Evolutionary conservation across 2,888 invertebrate genomes (phyloP).

Genomic region (Amphipoea oculea): DNA sequence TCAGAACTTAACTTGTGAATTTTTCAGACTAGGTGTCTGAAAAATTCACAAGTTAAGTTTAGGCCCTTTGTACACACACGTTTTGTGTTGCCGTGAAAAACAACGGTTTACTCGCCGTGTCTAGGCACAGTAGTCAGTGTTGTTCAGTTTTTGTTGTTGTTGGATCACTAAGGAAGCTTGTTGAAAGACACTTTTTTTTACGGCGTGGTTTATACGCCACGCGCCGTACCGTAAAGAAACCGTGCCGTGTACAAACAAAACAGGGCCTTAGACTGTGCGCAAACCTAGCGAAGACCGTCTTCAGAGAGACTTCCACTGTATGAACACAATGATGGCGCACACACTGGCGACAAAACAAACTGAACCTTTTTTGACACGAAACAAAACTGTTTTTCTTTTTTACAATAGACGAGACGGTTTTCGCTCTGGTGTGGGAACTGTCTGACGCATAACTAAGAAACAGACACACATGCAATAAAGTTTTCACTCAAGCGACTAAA

Average conservation of each 20-base stretch:
- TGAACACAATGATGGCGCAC: not conserved
- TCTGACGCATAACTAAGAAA: too few species aligned
- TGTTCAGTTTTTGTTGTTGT: too few species aligned
- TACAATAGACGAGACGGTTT: not conserved
- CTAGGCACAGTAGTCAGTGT: not conserved
- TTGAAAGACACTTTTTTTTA: too few species aligned
- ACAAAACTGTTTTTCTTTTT: not conserved
- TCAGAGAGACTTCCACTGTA: not conserved
- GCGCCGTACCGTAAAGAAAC: not conserved
- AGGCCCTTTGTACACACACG: not conserved
- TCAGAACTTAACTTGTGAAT: not conserved
- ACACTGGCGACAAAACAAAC: not conserved
- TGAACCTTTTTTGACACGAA: not conserved
- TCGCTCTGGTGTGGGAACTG: not conserved
- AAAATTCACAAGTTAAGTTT: too few species aligned
- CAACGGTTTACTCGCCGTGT: not conserved
- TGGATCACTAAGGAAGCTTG: too few species aligned
- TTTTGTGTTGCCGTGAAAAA: not conserved
- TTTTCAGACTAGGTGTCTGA: too few species aligned
- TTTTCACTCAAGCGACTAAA: not conserved
- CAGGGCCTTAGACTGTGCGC: not conserved
- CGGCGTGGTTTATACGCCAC: not conserved
- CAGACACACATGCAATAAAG: not conserved
- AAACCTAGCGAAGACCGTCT: not conserved
- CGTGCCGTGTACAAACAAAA: not conserved